Evolutionary conservation across 64 coral and sea anemone species (phyloP).

Genomic region (Porites lutea): DNA sequence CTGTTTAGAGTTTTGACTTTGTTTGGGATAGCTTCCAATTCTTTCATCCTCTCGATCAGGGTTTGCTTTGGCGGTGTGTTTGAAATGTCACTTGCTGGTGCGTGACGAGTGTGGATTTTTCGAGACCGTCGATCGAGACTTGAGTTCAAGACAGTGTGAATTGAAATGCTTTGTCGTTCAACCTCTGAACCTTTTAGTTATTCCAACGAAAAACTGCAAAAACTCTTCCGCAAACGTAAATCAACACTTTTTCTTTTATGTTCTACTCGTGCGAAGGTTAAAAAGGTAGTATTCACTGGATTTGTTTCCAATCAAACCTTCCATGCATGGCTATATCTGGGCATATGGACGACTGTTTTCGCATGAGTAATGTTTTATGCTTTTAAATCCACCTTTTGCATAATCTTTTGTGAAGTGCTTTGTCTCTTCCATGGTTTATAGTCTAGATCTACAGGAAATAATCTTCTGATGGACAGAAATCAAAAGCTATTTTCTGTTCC

Average conservation of each 20-base stretch:
- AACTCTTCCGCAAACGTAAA: background rate
- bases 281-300: background rate
- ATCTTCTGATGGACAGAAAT: background rate
- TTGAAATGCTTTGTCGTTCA: background rate
- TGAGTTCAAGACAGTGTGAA: background rate
- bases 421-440: background rate
- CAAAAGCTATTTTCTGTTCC: background rate
- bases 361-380: background rate
- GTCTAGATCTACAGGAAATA: background rate
- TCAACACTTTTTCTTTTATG: background rate
- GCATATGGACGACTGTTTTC: background rate
- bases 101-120: constrained; percentile 4
- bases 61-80: background rate
- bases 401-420: too few relatives aligned
- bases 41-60: background rate
- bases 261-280: background rate
- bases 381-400: background rate
- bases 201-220: background rate
- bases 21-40: background rate
- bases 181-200: background rate
- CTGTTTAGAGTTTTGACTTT: background rate
- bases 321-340: background rate
- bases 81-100: constrained; percentile 47
- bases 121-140: background rate
- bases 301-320: background rate